Evolutionary conservation across 2,113 vertebrate species (phyloP).

Genomic region (Carollia perspicillata): DNA sequence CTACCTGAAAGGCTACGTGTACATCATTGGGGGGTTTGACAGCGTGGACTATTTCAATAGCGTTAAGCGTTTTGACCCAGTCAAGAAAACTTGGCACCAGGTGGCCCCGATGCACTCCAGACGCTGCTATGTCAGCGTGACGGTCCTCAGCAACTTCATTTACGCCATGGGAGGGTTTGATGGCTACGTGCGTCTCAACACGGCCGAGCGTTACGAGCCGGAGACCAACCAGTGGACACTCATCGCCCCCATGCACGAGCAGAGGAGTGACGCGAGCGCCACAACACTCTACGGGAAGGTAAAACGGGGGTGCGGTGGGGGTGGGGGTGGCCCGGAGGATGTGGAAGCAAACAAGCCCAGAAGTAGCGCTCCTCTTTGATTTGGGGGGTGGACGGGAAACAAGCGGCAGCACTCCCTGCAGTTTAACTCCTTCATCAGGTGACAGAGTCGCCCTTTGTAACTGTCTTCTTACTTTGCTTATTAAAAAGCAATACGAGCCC

Average conservation of each 20-base stretch:
- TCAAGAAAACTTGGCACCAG: conserved; percentile 83
- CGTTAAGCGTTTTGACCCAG: conserved; percentile 83
- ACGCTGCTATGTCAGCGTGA: conserved; percentile 87
- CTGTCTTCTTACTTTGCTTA: background rate
- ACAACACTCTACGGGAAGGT: conserved; percentile 86
- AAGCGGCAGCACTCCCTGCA: background rate
- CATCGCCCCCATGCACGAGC: conserved; percentile 85
- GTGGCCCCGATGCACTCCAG: conserved; percentile 87
- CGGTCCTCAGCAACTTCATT: conserved; percentile 80
- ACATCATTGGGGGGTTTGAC: conserved; percentile 86
- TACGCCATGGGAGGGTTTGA: conserved; percentile 90
- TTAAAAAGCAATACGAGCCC: background rate
- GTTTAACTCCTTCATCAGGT: background rate
- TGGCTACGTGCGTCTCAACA: conserved; percentile 84
- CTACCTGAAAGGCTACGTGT: conserved; percentile 84
- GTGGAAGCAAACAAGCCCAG: background rate
- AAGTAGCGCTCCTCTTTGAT: background rate
- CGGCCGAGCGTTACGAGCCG: conserved; percentile 83
- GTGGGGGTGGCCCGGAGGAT: too few species aligned
- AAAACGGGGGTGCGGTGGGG: accelerated
- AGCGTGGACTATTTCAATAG: conserved; percentile 84
- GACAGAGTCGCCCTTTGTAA: background rate
- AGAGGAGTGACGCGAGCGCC: conserved; percentile 85
- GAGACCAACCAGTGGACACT: conserved; percentile 88
- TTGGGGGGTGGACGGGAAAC: background rate